Evolutionary conservation across 2,113 vertebrate genomes (phyloP), one percentile per base, ranked within the genome.

Genomic region (Labeo catla): DNA sequence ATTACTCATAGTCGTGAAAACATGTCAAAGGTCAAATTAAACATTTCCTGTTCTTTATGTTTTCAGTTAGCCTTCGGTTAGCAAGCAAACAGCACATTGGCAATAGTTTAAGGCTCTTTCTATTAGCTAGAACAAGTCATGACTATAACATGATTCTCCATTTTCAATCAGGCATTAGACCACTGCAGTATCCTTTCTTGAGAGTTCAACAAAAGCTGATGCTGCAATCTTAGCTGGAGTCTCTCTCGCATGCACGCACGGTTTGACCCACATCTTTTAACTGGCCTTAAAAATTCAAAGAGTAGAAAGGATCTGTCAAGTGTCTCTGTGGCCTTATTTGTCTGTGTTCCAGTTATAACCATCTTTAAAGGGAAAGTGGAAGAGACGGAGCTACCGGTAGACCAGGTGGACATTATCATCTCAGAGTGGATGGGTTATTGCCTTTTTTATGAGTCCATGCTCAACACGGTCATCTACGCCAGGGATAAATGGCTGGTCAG

Each of bases 371-470:
- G 97, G 54, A 99, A 99, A 93, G 98, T 99, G 91, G 98, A 99
- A 92, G 98, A 99, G 94, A 97, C 97, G 90, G 98, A 99, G 91
- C 94, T 99, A 88, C 98, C 98, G 0, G 96, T 98, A 89, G 98
- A 99, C 81, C 94, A 98, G 90, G 98, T 99, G 59, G 97, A 99
- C 93, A 98, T 99, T 92, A 99, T 99, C 88, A 98, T 99, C 94
- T 99, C 97, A 6, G 98, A 99, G 92, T 99, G 98, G 98, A 99
- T 99, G 98, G 98, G 98, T 86, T 99, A 99, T 93, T 97, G 97
- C 78, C 96, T 99, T 63, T 99, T 99, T 95, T 99, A 99, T 72
- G 98, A 99, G 89, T 99, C 98, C 54, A 99, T 99, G 98, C 96
- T 99, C 91, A 98, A 98, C 93, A 99, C 98, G 0, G 98, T 99